A percentile compares a stretch with the other conserved stretches of the same genome.
These are phyloP conservation scores for Drosophila mimica DNA, from an alignment of 2,888 invertebrate species.

Conservation along the genomic window DNA sequence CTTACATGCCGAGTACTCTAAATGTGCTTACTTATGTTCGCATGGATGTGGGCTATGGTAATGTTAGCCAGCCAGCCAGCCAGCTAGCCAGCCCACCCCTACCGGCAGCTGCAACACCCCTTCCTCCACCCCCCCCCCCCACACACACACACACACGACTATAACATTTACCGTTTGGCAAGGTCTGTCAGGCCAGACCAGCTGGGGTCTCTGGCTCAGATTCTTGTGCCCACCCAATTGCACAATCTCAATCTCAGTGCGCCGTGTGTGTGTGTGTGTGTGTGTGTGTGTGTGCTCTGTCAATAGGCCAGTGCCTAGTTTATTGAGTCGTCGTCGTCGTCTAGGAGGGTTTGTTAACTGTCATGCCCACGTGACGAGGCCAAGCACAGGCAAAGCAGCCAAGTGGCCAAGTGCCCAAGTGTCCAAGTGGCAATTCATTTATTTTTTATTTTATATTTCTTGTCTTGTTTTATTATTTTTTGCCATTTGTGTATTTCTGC, in stretches of 20 bases:
- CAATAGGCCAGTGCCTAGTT: slow-evolving; percentile 75
- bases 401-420: slow-evolving; percentile 22
- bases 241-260: slow-evolving; percentile 70
- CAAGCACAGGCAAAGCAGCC: slow-evolving; percentile 33
- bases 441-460: slow-evolving; percentile 18
- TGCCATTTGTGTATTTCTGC: slow-evolving; percentile 27
- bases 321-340: slow-evolving; percentile 61
- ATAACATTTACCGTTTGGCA: slow-evolving; percentile 76
- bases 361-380: slow-evolving; percentile 75
- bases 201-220: slow-evolving; percentile 69
- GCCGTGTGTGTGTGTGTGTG: slow-evolving; percentile 42
- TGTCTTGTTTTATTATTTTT: slow-evolving; percentile 16
- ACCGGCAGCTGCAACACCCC: slow-evolving; percentile 32
- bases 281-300: slow-evolving; percentile 57
- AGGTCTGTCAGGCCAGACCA: slow-evolving; percentile 69
- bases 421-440: slow-evolving; percentile 73
- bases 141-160: slow-evolving; percentile 32
- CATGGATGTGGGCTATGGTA: slow-evolving; percentile 70
- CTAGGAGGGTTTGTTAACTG: slow-evolving; percentile 70
- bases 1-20: slow-evolving; percentile 38
- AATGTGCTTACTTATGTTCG: slow-evolving; percentile 29
- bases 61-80: slow-evolving; percentile 55
- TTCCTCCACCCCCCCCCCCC: neutral
- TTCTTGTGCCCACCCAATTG: slow-evolving; percentile 76
- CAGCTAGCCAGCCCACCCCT: slow-evolving; percentile 46